A percentile compares a stretch with the other conserved stretches of the same genome.
phyloP scores from a whole-genome alignment of 2,797 vertebrate genomes.

The Trachops cirrhosus region DNA sequence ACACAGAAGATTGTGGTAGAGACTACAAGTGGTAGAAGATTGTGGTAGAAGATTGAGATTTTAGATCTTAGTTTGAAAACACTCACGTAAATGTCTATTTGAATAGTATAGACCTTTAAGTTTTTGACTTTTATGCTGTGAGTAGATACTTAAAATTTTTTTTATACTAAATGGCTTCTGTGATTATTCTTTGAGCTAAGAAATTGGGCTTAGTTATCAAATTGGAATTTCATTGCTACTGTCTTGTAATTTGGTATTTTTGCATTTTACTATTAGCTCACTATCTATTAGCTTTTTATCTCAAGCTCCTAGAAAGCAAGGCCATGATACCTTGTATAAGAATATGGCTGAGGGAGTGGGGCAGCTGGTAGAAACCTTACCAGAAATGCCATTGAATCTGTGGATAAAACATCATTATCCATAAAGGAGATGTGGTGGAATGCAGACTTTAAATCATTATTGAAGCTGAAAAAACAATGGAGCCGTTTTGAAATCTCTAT shows the following conservation, averaged over 20 bases:
- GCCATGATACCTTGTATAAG: neutral
- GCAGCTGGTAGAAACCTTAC: neutral
- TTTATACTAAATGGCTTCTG: neutral
- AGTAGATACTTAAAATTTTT: neutral
- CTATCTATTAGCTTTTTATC: neutral
- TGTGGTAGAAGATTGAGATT: neutral
- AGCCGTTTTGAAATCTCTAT: neutral
- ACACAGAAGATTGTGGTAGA: neutral
- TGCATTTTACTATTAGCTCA: neutral
- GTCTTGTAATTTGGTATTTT: neutral
- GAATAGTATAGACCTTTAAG: neutral
- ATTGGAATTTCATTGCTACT: slow-evolving; percentile 1
- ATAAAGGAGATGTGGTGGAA: neutral
- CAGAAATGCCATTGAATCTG: neutral
- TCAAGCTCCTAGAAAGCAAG: neutral
- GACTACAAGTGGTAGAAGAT: neutral
- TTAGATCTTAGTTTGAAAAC: neutral
- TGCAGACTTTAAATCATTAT: neutral
- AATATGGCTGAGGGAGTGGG: neutral
- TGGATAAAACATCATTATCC: neutral
- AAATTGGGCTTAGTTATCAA: neutral
- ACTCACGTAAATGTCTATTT: neutral
- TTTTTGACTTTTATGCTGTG: neutral
- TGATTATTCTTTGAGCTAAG: slow-evolving; percentile 1
- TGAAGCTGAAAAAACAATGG: neutral